A percentile compares a stretch with the other conserved stretches of the same genome.
Evolutionary conservation across 2,113 vertebrate genomes (phyloP).

Genomic region (Hydrochoerus hydrochaeris): DNA sequence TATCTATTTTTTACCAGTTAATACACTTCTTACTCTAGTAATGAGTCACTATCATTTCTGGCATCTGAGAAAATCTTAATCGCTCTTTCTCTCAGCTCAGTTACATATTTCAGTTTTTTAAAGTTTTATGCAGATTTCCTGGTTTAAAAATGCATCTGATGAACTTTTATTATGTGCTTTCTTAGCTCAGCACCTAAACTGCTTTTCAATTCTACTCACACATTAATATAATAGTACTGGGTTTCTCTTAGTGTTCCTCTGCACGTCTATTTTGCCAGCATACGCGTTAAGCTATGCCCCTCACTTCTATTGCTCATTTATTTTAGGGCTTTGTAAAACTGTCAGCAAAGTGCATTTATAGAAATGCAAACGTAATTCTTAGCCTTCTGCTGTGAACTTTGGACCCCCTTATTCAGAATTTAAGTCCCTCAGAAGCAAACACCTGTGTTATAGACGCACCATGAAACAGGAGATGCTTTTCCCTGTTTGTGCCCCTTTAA

Average conservation of each 20-base stretch:
- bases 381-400: not conserved
- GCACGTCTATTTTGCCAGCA: conserved; percentile 18
- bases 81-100: not conserved
- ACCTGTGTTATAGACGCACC: not conserved
- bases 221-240: not conserved
- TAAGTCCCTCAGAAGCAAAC: not conserved
- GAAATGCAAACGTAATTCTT: not conserved
- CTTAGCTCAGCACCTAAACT: conserved; percentile 40
- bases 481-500: not conserved
- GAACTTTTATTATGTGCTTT: conserved; percentile 35
- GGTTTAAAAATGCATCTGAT: conserved; percentile 28
- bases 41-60: not conserved
- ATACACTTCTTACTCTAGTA: not conserved
- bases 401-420: not conserved
- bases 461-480: not conserved
- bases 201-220: conserved; percentile 31
- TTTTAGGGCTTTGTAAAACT: not conserved
- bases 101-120: conserved; percentile 25
- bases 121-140: conserved; percentile 50
- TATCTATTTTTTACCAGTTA: not conserved
- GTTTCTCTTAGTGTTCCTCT: not conserved
- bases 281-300: not conserved
- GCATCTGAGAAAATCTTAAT: not conserved
- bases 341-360: not conserved
- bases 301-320: not conserved